Evolutionary conservation across 2,797 vertebrate genomes (phyloP).

Genomic region (Nannoperca australis): DNA sequence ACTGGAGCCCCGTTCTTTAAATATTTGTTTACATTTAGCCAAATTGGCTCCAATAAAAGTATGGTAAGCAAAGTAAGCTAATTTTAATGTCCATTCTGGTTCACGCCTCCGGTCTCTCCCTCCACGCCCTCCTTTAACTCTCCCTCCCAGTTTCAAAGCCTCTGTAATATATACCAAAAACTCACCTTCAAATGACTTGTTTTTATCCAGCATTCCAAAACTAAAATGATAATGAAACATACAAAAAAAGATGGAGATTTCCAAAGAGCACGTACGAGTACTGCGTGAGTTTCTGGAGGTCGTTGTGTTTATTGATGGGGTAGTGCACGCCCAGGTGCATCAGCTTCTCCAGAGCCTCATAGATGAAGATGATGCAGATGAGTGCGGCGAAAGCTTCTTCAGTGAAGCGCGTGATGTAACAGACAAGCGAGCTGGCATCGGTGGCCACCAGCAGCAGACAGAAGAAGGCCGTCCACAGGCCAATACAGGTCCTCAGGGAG

Average conservation of each 20-base stretch:
- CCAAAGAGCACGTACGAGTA: slow-evolving; percentile 90
- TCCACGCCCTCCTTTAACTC: neutral
- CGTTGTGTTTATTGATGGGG: slow-evolving; percentile 96
- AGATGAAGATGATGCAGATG: slow-evolving; percentile 99
- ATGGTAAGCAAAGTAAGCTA: no score
- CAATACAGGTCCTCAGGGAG: slow-evolving; percentile 96
- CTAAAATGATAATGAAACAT: neutral
- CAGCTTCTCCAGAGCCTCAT: slow-evolving; percentile 98
- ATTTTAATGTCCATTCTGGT: neutral
- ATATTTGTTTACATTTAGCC: neutral
- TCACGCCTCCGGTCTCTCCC: neutral
- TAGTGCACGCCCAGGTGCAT: slow-evolving; percentile 95
- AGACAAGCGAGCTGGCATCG: slow-evolving; percentile 97
- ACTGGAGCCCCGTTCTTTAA: neutral
- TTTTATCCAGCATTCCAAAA: neutral
- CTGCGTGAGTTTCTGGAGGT: slow-evolving; percentile 94
- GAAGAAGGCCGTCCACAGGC: slow-evolving; percentile 96
- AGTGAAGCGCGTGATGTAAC: slow-evolving; percentile 98
- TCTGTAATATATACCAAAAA: no score
- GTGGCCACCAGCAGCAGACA: slow-evolving; percentile 97
- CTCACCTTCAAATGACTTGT: neutral
- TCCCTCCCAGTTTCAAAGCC: neutral
- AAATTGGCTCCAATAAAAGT: neutral
- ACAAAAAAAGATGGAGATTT: neutral
- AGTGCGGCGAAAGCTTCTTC: slow-evolving; percentile 98